Conservation (phyloP, 2,888 invertebrate genomes). For the Herminia tarsipennalis region DNA sequence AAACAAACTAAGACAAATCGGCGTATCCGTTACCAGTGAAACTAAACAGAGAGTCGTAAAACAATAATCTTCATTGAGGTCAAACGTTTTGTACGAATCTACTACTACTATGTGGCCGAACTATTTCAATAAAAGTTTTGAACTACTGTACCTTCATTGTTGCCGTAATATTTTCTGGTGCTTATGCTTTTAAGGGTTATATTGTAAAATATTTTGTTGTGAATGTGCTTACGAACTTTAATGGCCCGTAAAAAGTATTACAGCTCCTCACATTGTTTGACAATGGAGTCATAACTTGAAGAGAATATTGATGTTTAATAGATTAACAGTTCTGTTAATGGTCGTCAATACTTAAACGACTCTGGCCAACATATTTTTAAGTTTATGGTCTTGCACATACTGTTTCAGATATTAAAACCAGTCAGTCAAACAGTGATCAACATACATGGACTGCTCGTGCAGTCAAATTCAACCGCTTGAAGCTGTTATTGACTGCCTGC, state of each 20-base stretch:
- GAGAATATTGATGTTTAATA: neutral
- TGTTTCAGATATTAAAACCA: too few species aligned
- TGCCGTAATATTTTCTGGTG: slow-evolving; percentile 30
- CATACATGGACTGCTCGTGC: too few species aligned
- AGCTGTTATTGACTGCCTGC: too few species aligned
- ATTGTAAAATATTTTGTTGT: slow-evolving; percentile 25
- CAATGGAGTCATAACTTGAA: neutral
- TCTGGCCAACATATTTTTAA: too few species aligned
- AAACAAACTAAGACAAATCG: slow-evolving; percentile 28
- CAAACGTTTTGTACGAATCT: slow-evolving; percentile 50
- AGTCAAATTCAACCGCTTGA: too few species aligned
- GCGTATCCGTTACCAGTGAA: slow-evolving; percentile 32
- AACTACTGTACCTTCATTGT: slow-evolving; percentile 54
- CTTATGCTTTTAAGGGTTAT: slow-evolving; percentile 14
- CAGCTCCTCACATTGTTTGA: neutral
- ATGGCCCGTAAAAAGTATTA: neutral
- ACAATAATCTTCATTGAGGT: slow-evolving; percentile 58
- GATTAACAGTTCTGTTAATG: neutral
- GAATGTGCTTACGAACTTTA: slow-evolving; percentile 9
- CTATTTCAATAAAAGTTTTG: slow-evolving; percentile 75
- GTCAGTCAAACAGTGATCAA: too few species aligned
- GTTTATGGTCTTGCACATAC: too few species aligned
- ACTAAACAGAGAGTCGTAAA: slow-evolving; percentile 55
- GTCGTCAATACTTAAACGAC: neutral
- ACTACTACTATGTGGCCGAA: slow-evolving; percentile 48